Base-by-base conservation (phyloP, 2,113 vertebrate genomes). In the Trematocara unimaculatum region DNA sequence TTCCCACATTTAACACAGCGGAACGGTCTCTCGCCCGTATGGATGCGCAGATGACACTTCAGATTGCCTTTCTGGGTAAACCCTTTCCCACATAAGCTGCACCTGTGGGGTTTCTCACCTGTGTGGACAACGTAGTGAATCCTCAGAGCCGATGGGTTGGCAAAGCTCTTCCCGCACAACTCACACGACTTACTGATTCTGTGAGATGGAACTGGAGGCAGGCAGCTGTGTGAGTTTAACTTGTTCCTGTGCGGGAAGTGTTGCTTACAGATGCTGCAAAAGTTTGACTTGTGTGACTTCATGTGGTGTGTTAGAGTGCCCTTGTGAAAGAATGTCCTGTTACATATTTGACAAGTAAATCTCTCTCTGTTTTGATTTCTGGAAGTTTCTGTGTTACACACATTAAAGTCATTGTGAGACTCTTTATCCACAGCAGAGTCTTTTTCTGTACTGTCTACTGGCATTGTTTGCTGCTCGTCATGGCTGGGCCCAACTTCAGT, bases 51-150 rank as follows among this genome's bases (percentile, higher is more conserved):
- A 40, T 96, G 95, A 88, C 90, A 92, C 40, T 92, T 94, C 18
- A 96, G 92, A 90, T 94, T 94, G 84, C 94, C 90, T 90, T 95
- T 96, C 82, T 96, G 95, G 20, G 91, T 93, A 85, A 96, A 95
- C 38, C 90, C n/a, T 88, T 93, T 95, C 10, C 91, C 93, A 42
- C 95, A 95, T 2, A 92, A 31, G 51, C 31, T 81, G 78, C 95
- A 95, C 8, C 55, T 87, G 86, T 92, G 85, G 40, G 95, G 93
- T 86, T 92, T 94, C 84, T 95, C 95, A 38, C 95, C 95, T 2
- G 93, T 94, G 91, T 96, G 95, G 56, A 95, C 91, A 8, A 95
- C 89, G 6, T 87, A 87, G 35, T 95, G 95, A 38, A 91, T 93
- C 83, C 87, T 91, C 84, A 96, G 77, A 70, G 92, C 93, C 0